These are phyloP conservation scores for Scaptomyza polygonia DNA, from an alignment of 2,888 invertebrate species.

Conservation along the genomic window DNA sequence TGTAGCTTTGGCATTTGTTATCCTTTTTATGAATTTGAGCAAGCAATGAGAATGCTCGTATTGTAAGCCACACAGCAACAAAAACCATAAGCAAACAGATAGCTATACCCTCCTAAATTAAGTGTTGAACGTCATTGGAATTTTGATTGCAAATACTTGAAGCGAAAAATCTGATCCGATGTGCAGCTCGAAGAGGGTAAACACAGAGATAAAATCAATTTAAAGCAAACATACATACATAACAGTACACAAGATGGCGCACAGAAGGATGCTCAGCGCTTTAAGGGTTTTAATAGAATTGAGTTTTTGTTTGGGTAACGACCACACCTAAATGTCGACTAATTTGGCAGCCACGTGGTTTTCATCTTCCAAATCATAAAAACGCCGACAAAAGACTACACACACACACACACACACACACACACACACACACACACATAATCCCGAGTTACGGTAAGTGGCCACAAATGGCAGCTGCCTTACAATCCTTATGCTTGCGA, in stretches of 20 bases:
- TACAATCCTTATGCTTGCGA: constrained; percentile 36
- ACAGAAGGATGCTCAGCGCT: constrained; percentile 1
- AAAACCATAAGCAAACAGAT: constrained; percentile 19
- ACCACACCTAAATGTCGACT: constrained; percentile 30
- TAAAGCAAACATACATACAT: background rate
- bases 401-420: constrained; percentile 9
- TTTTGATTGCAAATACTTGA: constrained; percentile 68
- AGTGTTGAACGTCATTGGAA: constrained; percentile 69
- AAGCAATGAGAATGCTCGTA: constrained; percentile 47
- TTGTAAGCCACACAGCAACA: constrained; percentile 48
- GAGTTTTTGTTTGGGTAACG: background rate
- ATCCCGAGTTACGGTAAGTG: constrained; percentile 44
- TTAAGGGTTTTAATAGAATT: background rate
- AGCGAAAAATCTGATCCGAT: constrained; percentile 23
- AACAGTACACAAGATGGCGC: background rate
- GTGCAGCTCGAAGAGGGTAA: constrained; percentile 3
- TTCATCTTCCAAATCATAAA: constrained; percentile 50
- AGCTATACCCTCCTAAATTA: constrained; percentile 42
- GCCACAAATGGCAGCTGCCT: constrained; percentile 54
- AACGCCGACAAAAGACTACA: constrained; percentile 17
- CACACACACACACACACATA: constrained; percentile 4
- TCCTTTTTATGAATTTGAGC: constrained; percentile 68
- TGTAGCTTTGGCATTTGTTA: constrained; percentile 73
- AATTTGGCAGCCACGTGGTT: constrained; percentile 52
- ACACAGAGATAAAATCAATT: constrained; percentile 38